phyloP scores from a whole-genome alignment of 2,888 invertebrate species.

The Drosophila algonquin region DNA sequence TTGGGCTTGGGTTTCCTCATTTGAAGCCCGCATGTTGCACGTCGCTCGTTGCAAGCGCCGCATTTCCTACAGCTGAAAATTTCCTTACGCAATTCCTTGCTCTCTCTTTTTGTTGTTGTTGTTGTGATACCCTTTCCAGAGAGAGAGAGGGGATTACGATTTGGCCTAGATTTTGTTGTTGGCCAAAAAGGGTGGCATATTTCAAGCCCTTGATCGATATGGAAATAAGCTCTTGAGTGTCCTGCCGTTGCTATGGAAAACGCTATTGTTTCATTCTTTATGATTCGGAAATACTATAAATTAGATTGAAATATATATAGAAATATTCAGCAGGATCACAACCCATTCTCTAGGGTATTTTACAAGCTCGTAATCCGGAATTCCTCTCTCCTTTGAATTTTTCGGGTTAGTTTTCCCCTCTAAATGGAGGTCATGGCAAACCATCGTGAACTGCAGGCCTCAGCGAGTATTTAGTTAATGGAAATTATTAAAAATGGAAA shows the following conservation, averaged over 20 bases:
- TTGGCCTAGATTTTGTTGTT: conserved; percentile 1
- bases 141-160: neutral
- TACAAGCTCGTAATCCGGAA: neutral
- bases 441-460: conserved; percentile 29
- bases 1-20: conserved; percentile 47
- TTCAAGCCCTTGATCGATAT: neutral
- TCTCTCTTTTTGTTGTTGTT: conserved; percentile 18
- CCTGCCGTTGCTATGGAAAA: neutral
- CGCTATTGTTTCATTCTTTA: neutral
- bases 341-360: neutral
- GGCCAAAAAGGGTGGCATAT: neutral
- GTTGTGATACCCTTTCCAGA: neutral
- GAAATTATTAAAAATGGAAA: conserved; percentile 61
- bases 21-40: conserved; percentile 53
- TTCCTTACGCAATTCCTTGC: conserved; percentile 37
- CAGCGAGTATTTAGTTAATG: conserved; percentile 67
- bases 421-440: conserved; percentile 64
- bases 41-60: conserved; percentile 11
- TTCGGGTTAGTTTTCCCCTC: conserved; percentile 18
- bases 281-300: too few species aligned
- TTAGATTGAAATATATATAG: too few species aligned
- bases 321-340: too few species aligned
- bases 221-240: neutral
- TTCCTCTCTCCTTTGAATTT: neutral
- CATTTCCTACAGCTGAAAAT: conserved; percentile 52